These are phyloP conservation scores for Agapornis roseicollis DNA, from an alignment of 2,113 vertebrate genomes.

Conservation along the genomic window DNA sequence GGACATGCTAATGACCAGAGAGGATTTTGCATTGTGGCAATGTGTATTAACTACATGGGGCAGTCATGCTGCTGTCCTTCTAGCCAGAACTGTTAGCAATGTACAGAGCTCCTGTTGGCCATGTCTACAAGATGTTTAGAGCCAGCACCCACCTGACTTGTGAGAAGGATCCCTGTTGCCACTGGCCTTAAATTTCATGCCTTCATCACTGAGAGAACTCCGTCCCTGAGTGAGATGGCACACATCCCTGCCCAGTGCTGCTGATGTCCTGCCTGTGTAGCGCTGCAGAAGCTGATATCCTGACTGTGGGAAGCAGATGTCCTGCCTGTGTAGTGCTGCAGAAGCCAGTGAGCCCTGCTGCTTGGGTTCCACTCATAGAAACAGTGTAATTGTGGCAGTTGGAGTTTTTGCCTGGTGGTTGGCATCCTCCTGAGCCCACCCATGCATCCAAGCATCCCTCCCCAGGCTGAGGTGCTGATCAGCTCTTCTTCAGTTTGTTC, in stretches of 20 bases:
- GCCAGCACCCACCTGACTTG: neutral
- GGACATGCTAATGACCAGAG: neutral
- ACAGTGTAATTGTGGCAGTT: neutral
- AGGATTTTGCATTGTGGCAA: neutral
- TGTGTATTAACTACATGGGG: neutral
- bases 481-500: neutral
- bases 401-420: rapidly evolving
- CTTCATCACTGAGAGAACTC: neutral
- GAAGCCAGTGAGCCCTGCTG: neutral
- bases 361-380: rapidly evolving
- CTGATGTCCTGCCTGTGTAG: neutral
- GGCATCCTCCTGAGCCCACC: neutral
- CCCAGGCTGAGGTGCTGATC: neutral
- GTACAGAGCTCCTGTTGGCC: neutral
- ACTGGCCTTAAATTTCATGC: neutral
- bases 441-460: rapidly evolving
- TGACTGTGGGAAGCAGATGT: rapidly evolving
- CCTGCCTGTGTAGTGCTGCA: neutral
- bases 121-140: neutral
- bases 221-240: neutral
- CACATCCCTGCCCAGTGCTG: rapidly evolving
- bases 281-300: neutral
- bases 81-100: neutral
- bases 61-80: neutral
- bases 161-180: neutral